Base-by-base conservation (phyloP, 2,113 vertebrate genomes). In the Papio anubis region DNA sequence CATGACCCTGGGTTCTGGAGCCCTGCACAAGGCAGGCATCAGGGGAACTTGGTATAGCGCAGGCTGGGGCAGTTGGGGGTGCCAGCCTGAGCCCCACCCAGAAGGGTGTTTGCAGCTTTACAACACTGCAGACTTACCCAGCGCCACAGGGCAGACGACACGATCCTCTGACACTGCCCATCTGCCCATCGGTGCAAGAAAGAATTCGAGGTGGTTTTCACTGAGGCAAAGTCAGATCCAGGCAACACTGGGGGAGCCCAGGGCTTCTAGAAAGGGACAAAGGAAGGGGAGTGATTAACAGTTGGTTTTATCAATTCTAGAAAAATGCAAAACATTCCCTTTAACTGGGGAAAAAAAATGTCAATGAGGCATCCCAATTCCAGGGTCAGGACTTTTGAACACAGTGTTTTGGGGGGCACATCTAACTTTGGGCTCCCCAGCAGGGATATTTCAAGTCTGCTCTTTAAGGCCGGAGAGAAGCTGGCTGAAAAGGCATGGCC, bases 111-210 rank as follows among this genome's bases (percentile, higher is more conserved):
- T 64, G 40, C 16, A 17, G 45, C 23, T 1, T 12, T 11, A 6
- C 2, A 0, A 61, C 18, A 3, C 12, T 5, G 18, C 32, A 84
- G 45, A 95, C 98, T 98, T 90, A 98, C 97, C 95, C 55, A 3
- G 35, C 0, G 1, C 32, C 48, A 3, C 59, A 1, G 80, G 10
- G 43, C 59, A 20, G 40, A 35, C 2, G 0, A 27, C 27, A 20
- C 1, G 6, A n/a, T 20, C 43, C 78, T 73, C 88, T 2, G 48
- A 21, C 8, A 18, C 20, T 1, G 75, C 35, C 64, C 16, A 0
- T 30, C 8, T 64, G 61, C 61, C 61, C 8, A 0, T 30, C 6
- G 0, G 52, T 45, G 64, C 59, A 6, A 27, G 52, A 30, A 5
- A 68, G 38, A 79, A 8, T 0, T 3, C 0, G 4, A 40, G 38